Evolutionary conservation across 2,113 vertebrate species (phyloP), one percentile per base, ranked within the genome.

Genomic region (Atlantisia rogersi): DNA sequence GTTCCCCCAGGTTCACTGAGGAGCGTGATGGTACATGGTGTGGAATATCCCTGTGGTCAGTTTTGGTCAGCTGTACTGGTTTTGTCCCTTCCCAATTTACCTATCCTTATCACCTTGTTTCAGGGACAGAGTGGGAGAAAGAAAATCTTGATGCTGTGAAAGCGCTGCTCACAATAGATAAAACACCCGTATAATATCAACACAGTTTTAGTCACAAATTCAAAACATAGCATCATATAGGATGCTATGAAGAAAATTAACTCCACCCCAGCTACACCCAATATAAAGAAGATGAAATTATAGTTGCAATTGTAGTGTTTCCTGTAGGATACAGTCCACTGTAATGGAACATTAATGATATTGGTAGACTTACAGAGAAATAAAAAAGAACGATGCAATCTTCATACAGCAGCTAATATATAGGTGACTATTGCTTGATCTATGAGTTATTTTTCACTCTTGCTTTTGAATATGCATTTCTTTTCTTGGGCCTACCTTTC

Each of bases 21-120:
- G 24, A 65, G 6, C 19, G 35, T 80, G 67, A 48, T 48, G 15
- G 29, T 48, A n/a, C 20, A 48, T 32, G 7, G 10, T 10, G 50
- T 42, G 24, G 68, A 74, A 65, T 31, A 60, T 26, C 7, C 14
- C 21, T 39, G 37, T 39, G 18, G 10, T 68, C 21, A 19, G 8
- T 53, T 82, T 82, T 39, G 22, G 18, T 39, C 39, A 44, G n/a
- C 28, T 89, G 32, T 62, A 10, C 19, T 35, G 10, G 24, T 40
- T 69, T 19, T 60, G 21, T 24, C 3, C 15, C 32, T 28, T 69
- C 32, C 31, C 28, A 60, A 1, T 9, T 58, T 81, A 16, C 2
- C 35, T 17, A 32, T 39, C 15, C 10, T 71, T 10, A 71, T 19
- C 44, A 9, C 0, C 11, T 75, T 3, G 0, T 5, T 83, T 58